Evolutionary conservation across 2,797 vertebrate genomes (phyloP), one percentile per base, ranked within the genome.

Genomic region (Karalla daura): DNA sequence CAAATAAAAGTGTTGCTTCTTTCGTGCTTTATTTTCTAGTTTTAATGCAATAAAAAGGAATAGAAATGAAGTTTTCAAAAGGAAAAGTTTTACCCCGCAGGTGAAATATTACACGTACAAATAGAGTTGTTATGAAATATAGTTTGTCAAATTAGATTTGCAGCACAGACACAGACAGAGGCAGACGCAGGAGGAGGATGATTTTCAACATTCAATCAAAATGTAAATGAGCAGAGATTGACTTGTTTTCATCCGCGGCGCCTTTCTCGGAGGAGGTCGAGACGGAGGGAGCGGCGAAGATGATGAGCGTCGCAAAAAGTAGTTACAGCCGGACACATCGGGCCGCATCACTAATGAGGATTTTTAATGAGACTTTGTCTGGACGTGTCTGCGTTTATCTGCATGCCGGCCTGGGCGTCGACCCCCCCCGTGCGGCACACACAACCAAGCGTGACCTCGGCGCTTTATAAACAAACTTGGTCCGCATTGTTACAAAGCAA

Each of bases 171-270:
- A 27, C 51, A 37, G 21, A 11, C 20, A 35, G 47, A 53, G 28
- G 30, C 27, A 28, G 5, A 17, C 35, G 23, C 12, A 24, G 15
- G 37, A 9, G 13, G 3, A n/a, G 17, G 3, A 51, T 25, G 15
- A 35, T 70, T n/a, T n/a, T 27, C 4, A 47, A 27, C 3, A 36
- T 49, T 56, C 23, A 53, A 15, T 58, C 47, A 18, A 72, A 58
- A 58, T 46, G 39, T 7, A 40, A 55, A 62, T 49, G 41, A 28
- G 43, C 4, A 6, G 2, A 47, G 0, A 46, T 10, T 3, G 0
- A 11, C 3, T 20, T 24, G 18, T 43, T 52, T 41, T 24, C 14
- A 21, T 24, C 0, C 17, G 1, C 11, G n/a, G n/a, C n/a, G n/a
- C n/a, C n/a, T n/a, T n/a, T n/a, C n/a, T 6, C 2, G 13, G 7